phyloP scores from a whole-genome alignment of 2,888 invertebrate genomes.

The Nemotelus nigrinus region DNA sequence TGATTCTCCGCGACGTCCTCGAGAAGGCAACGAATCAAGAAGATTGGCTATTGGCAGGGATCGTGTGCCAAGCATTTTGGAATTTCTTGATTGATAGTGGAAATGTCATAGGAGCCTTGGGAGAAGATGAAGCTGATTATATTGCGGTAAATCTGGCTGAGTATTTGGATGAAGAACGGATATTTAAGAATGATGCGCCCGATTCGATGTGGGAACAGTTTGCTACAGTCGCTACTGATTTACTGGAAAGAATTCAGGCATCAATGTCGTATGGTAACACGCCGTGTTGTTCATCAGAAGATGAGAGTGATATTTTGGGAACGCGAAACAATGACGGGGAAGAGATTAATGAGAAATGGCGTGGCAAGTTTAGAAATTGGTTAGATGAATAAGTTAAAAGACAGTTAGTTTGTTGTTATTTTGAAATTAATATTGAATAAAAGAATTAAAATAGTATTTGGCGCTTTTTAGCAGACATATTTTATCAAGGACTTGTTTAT shows the following conservation, averaged over 20 bases:
- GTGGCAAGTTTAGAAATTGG: conserved; percentile 48
- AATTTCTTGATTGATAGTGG: conserved; percentile 72
- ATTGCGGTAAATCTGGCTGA: conserved; percentile 68
- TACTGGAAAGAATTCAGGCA: conserved; percentile 69
- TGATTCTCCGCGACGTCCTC: conserved; percentile 68
- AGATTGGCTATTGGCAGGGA: conserved; percentile 76
- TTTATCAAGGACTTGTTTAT: too few relatives aligned
- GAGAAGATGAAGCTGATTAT: conserved; percentile 67
- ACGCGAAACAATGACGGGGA: background rate
- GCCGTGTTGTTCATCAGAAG: conserved; percentile 49
- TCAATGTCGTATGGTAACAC: conserved; percentile 50
- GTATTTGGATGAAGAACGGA: conserved; percentile 70
- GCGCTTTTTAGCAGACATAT: background rate
- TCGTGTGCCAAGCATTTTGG: conserved; percentile 81
- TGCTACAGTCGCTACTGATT: conserved; percentile 77
- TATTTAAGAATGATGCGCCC: conserved; percentile 63
- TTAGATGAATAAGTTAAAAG: conserved; percentile 39
- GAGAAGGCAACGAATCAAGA: conserved; percentile 68
- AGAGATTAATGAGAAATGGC: conserved; percentile 46
- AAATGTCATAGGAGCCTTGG: conserved; percentile 66
- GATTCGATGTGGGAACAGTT: conserved; percentile 76
- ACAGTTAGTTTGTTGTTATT: conserved; percentile 8
- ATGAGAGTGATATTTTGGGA: conserved; percentile 47
- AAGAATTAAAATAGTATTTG: background rate
- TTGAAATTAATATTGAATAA: background rate